Evolutionary conservation across 2,888 invertebrate species (phyloP).

Genomic region (Lathronympha strigana): DNA sequence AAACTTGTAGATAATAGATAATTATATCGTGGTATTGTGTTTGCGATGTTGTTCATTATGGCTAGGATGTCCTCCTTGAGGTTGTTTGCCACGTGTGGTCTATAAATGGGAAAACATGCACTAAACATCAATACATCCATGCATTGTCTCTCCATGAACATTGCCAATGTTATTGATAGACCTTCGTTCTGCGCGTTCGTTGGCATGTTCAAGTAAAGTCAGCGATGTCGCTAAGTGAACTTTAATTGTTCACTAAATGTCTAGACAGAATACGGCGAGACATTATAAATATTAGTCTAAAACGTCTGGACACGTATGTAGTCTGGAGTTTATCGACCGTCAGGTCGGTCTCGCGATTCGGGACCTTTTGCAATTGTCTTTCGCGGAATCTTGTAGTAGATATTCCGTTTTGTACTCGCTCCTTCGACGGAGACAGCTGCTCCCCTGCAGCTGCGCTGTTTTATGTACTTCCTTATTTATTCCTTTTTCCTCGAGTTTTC

Average conservation of each 20-base stretch:
- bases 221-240: slow-evolving; percentile 52
- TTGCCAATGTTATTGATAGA: slow-evolving; percentile 70
- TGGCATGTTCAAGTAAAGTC: slow-evolving; percentile 44
- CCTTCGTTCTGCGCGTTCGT: slow-evolving; percentile 56
- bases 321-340: slow-evolving; percentile 76
- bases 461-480: slow-evolving; percentile 1
- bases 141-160: slow-evolving; percentile 52
- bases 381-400: not conserved
- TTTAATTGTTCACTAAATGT: slow-evolving; percentile 43
- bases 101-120: slow-evolving; percentile 50
- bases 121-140: slow-evolving; percentile 57
- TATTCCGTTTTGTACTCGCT: slow-evolving; percentile 2
- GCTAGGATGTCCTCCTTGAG: slow-evolving; percentile 47
- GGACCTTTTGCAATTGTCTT: slow-evolving; percentile 50
- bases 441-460: too few species aligned
- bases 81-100: slow-evolving; percentile 62
- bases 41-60: slow-evolving; percentile 46
- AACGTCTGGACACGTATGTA: slow-evolving; percentile 59
- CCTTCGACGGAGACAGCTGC: slow-evolving; percentile 4
- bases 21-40: slow-evolving; percentile 18
- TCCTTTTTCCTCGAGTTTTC: slow-evolving; percentile 1
- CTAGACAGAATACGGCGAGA: slow-evolving; percentile 53
- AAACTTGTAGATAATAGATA: slow-evolving; percentile 20
- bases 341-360: slow-evolving; percentile 64
- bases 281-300: slow-evolving; percentile 54